phyloP scores from a whole-genome alignment of 2,888 invertebrate species.

The Bedellia somnulentella region DNA sequence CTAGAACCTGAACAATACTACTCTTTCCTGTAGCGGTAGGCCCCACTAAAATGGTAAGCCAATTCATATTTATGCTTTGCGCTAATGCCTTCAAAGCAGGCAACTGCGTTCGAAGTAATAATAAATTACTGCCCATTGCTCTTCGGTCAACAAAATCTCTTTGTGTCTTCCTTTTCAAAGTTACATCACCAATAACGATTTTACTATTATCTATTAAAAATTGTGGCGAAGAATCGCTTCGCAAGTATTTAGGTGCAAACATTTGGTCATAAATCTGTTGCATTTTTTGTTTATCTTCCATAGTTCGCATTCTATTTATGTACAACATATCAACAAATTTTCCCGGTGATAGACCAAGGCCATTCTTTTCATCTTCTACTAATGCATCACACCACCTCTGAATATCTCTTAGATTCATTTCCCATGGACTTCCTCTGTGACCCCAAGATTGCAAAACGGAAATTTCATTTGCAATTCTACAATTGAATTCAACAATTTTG shows the following conservation, averaged over 20 bases:
- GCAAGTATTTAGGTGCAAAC: conserved; percentile 47
- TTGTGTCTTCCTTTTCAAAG: conserved; percentile 33
- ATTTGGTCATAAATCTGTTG: conserved; percentile 42
- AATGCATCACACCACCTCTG: conserved; percentile 89
- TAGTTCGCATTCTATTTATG: conserved; percentile 81
- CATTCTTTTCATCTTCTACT: conserved; percentile 31
- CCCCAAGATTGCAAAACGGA: conserved; percentile 70
- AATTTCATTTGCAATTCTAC: conserved; percentile 65
- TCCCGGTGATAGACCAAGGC: conserved; percentile 44
- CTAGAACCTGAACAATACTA: conserved; percentile 72
- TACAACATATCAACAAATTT: conserved; percentile 79
- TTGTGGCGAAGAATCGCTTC: conserved; percentile 56
- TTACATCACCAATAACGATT: conserved; percentile 68
- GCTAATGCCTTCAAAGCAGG: conserved; percentile 75
- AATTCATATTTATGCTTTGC: conserved; percentile 87
- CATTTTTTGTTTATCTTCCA: conserved; percentile 75
- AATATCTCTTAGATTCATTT: conserved; percentile 95
- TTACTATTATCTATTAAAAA: conserved; percentile 60
- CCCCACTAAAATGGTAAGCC: conserved; percentile 89
- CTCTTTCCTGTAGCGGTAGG: conserved; percentile 79
- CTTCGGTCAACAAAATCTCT: conserved; percentile 34
- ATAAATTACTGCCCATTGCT: conserved; percentile 31
- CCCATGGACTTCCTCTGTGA: conserved; percentile 88
- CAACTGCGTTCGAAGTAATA: conserved; percentile 62
- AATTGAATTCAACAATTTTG: conserved; percentile 80